Base-by-base conservation (phyloP, 2,888 invertebrate genomes). In the Tetramorium bicarinatum region DNA sequence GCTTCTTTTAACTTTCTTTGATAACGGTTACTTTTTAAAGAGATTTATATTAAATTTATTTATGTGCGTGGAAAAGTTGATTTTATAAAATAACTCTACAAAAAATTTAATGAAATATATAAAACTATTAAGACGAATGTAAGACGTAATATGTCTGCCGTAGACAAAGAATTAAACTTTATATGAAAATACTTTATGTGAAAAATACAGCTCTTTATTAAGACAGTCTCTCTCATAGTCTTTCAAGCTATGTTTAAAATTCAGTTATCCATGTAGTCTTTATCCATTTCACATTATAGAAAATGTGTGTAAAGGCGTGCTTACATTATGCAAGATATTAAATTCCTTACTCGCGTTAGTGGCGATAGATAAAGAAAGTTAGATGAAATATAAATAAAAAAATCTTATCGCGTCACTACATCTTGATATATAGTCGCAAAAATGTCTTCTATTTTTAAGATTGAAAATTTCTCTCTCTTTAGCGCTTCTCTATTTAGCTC, bases 311-410 rank as follows among this genome's bases (percentile, higher is more conserved):
- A 41, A 44, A 74, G n/a, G 44, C 44, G 61, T 72, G 72, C 61
- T 72, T 72, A 25, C 38, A 41, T 56, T 59, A 72, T 72, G 25
- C 41, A 7, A 61, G 44, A 74, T 74, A 74, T 74, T 62, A 74
- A 74, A 74, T 74, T 62, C 44, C n/a, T 61, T 59, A 74, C 59
- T 74, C 61, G 25, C 64, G n/a, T 74, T n/a, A 29, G 44, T 74
- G 29, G 4, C 6, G 18, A 61, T n/a, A n/a, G 18, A 44, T 61
- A 74, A 74, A 74, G 64, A n/a, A 61, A 59, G 11, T n/a, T 72
- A 54, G 41, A 59, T 74, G 13, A 74, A 44, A 61, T 59, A 29
- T 41, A 61, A 67, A 71, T 15, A 54, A 74, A 74, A 74, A 74
- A 59, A 59, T 74, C 61, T 44, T 61, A 41, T 25, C 15, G 15